A percentile compares a stretch with the other conserved stretches of the same genome.
phyloP scores from a whole-genome alignment of 2,888 invertebrate genomes.

The Megalurothrips usitatus region DNA sequence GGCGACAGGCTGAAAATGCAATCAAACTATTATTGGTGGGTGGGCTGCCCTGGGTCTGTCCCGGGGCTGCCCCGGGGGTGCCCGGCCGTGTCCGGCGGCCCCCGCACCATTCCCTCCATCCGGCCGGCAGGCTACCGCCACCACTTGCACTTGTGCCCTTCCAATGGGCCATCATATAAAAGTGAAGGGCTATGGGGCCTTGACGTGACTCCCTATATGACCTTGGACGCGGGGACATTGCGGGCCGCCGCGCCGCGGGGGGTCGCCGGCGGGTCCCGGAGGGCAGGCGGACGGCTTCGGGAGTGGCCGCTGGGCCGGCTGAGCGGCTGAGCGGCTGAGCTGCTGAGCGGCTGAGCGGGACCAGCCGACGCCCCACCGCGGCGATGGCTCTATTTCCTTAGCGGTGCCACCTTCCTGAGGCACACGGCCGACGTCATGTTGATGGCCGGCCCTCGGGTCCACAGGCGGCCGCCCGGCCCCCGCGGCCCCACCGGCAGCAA shows the following conservation, averaged over 20 bases:
- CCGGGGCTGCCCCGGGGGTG: not conserved
- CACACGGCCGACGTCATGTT: not conserved
- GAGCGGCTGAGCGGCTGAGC: no score
- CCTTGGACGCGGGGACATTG: not conserved
- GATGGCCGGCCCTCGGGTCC: not conserved
- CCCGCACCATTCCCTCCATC: not conserved
- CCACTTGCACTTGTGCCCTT: constrained; percentile 20
- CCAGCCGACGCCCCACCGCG: not conserved
- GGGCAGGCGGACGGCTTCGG: no score
- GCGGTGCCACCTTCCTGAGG: not conserved
- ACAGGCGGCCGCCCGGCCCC: not conserved
- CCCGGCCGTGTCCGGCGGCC: not conserved
- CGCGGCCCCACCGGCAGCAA: not conserved
- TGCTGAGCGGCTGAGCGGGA: no score
- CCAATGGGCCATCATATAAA: constrained; percentile 22
- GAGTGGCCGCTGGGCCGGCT: no score
- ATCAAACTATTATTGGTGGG: no score
- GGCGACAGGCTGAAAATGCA: no score
- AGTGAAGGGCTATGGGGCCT: constrained; percentile 13
- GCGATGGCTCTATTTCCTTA: constrained; percentile 10
- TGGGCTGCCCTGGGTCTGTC: no score
- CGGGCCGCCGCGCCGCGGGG: not conserved
- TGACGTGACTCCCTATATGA: constrained; percentile 4
- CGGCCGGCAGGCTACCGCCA: not conserved
- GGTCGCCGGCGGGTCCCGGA: not conserved